phyloP scores from a whole-genome alignment of 1,140 invertebrate genomes.

The Drosophila lini region DNA sequence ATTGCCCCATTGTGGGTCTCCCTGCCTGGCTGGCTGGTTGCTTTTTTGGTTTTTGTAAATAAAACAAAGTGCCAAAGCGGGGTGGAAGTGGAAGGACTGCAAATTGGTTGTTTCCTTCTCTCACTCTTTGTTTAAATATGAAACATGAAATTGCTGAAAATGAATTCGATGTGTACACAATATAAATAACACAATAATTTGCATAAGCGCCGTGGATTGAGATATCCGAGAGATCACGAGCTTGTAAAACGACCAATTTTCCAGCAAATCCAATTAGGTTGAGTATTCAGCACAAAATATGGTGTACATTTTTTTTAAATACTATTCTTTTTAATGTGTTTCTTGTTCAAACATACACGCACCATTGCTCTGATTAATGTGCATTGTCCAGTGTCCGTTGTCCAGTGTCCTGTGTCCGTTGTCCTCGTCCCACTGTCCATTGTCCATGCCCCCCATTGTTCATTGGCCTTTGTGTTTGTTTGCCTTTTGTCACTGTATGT shows the following conservation, averaged over 20 bases:
- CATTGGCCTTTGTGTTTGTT: slow-evolving; percentile 50
- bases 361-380: slow-evolving; percentile 65
- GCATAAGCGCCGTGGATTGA: slow-evolving; percentile 35
- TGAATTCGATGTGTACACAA: slow-evolving; percentile 46
- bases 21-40: neutral
- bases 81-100: slow-evolving; percentile 27
- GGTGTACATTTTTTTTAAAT: slow-evolving; percentile 20
- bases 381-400: slow-evolving; percentile 45
- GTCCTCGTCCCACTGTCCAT: slow-evolving; percentile 46
- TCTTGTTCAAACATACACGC: slow-evolving; percentile 42
- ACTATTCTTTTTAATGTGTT: slow-evolving; percentile 43
- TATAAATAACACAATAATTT: slow-evolving; percentile 55
- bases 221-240: slow-evolving; percentile 27
- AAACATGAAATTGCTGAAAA: slow-evolving; percentile 39
- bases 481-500: slow-evolving; percentile 61
- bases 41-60: slow-evolving; percentile 53
- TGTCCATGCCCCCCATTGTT: slow-evolving; percentile 24
- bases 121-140: slow-evolving; percentile 33
- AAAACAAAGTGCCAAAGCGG: slow-evolving; percentile 52
- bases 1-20: slow-evolving; percentile 63
- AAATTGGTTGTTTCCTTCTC: slow-evolving; percentile 54
- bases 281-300: slow-evolving; percentile 13
- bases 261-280: slow-evolving; percentile 45
- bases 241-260: slow-evolving; percentile 42
- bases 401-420: slow-evolving; percentile 25